phyloP scores from a whole-genome alignment of 2,113 vertebrate species.

The Megaceryle maxima region DNA sequence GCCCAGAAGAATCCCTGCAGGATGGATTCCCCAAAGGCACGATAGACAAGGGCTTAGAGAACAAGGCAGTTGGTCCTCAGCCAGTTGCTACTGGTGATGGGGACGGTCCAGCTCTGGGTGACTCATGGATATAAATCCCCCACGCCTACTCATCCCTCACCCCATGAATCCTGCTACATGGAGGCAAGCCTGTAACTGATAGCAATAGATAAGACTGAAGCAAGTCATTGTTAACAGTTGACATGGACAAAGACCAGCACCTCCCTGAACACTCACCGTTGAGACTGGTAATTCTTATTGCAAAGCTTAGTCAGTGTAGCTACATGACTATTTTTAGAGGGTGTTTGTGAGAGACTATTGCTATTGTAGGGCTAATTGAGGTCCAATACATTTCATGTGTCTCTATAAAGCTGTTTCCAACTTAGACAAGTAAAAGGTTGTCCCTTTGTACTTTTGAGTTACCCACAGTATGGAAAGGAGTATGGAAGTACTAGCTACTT shows the following conservation, averaged over 20 bases:
- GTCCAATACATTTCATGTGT: not conserved
- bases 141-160: not conserved
- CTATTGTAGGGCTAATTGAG: not conserved
- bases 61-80: not conserved
- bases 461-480: not conserved
- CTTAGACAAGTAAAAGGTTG: not conserved
- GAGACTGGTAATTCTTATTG: conserved; percentile 19
- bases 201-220: not conserved
- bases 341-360: conserved; percentile 12
- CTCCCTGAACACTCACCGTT: conserved; percentile 1
- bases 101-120: not conserved
- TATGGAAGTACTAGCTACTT: not conserved
- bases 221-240: not conserved
- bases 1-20: conserved; percentile 13
- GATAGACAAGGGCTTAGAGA: not conserved
- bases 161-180: not conserved
- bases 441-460: not conserved
- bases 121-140: not conserved
- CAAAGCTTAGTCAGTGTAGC: not conserved
- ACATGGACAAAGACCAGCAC: not conserved
- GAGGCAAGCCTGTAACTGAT: not conserved
- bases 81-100: not conserved
- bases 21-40: conserved; percentile 41
- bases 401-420: not conserved
- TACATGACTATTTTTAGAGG: conserved; percentile 24